Base-by-base conservation (phyloP, 1,140 invertebrate genomes). In the Brachionus asplanchnoidis region DNA sequence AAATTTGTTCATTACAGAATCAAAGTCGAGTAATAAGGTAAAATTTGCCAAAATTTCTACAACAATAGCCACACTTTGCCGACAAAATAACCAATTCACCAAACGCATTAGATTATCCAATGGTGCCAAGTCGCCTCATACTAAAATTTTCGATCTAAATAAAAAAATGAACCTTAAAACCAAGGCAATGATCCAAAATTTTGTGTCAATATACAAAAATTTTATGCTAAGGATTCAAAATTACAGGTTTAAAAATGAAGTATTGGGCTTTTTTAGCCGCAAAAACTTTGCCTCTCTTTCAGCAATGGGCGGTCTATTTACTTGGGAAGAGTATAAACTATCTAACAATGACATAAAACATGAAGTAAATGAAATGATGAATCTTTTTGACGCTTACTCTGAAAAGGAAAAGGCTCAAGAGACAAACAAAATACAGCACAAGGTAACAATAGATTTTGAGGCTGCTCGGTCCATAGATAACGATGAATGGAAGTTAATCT, bases 301-400 rank as follows among this genome's bases (percentile, higher is more conserved):
- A 65, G 53, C 79, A 11, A 26, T 44, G 50, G 20, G 79, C 26
- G 73, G 73, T 50, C n/a, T 82, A 12, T 82, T 82, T 40, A 82
- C 53, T 23, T 82, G 79, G 79, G 79, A 82, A 23, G 53, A 82
- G n/a, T 68, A 82, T 65, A 60, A 46, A 82, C 28, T 82, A 23
- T 44, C n/a, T 14, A 11, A 82, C 40, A 32, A 65, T 42, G 53
- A 82, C 12, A 68, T 82, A 14, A 82, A 68, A 40, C 40, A 60
- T 68, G 79, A 82, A 65, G 79, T 82, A 26, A 40, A 82, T 28
- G 65, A 68, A 60, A 82, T 82, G n/a, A 36, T 82, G 28, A 65
- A 53, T 20, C 17, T 82, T 17, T 60, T 82, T 68, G 36, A 60
- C 17, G 53, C 20, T 60, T 17, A 36, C 23, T 23, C 40, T 12